A percentile compares a stretch with the other conserved stretches of the same genome.
phyloP scores from a whole-genome alignment of 2,888 invertebrate species.

The Stenichneumon culpator region DNA sequence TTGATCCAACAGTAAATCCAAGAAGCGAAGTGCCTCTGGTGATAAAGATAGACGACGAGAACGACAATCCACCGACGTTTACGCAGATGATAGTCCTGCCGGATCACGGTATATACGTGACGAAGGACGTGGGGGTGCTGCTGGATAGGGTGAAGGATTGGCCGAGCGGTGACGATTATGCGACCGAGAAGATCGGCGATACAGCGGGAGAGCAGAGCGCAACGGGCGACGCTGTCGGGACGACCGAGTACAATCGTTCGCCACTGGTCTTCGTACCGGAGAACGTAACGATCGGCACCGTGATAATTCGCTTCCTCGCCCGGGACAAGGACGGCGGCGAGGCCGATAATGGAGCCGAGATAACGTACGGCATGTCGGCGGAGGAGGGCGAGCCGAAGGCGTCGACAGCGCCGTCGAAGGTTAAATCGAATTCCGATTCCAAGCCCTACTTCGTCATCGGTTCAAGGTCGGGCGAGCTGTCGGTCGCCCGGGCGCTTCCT shows the following conservation, averaged over 20 bases:
- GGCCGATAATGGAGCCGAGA: slow-evolving; percentile 89
- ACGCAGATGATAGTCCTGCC: slow-evolving; percentile 90
- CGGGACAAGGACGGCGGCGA: slow-evolving; percentile 89
- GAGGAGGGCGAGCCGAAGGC: slow-evolving; percentile 64
- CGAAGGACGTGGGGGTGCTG: slow-evolving; percentile 86
- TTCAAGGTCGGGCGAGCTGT: slow-evolving; percentile 91
- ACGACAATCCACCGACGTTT: slow-evolving; percentile 92
- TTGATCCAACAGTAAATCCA: slow-evolving; percentile 87
- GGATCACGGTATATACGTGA: slow-evolving; percentile 89
- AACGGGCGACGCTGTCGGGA: slow-evolving; percentile 57
- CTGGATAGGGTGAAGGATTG: slow-evolving; percentile 78
- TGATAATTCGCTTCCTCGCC: slow-evolving; percentile 90
- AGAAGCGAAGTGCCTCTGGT: slow-evolving; percentile 91
- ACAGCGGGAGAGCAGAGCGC: slow-evolving; percentile 48
- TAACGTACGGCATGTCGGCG: slow-evolving; percentile 90
- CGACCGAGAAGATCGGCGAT: slow-evolving; percentile 21
- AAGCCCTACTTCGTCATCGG: slow-evolving; percentile 92
- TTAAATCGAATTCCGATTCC: slow-evolving; percentile 82
- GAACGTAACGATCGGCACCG: slow-evolving; percentile 90
- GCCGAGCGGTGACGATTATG: not conserved
- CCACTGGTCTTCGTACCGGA: slow-evolving; percentile 91
- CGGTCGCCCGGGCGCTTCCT: slow-evolving; percentile 90
- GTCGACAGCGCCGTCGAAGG: slow-evolving; percentile 25
- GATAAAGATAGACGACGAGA: slow-evolving; percentile 91
- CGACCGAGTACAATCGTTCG: slow-evolving; percentile 79